These are phyloP conservation scores for Kobus ellipsiprymnus DNA, from an alignment of 2,113 vertebrate genomes.

Conservation along the genomic window DNA sequence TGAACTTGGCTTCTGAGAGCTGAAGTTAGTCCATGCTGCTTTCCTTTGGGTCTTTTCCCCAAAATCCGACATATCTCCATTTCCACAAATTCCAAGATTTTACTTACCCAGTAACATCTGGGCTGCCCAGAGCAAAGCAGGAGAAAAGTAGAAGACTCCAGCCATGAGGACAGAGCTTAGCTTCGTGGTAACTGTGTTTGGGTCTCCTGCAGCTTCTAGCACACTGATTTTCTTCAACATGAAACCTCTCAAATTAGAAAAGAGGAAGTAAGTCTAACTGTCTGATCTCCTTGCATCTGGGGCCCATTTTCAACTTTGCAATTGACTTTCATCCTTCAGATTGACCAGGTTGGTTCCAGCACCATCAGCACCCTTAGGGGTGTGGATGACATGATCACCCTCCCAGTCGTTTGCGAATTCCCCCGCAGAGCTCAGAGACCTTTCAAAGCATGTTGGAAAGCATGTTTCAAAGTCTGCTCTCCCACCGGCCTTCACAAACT, in stretches of 20 bases:
- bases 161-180: background rate
- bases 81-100: background rate
- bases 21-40: background rate
- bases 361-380: background rate
- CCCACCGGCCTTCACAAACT: background rate
- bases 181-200: background rate
- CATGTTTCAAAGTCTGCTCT: background rate
- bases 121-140: constrained; percentile 22
- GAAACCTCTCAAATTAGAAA: constrained; percentile 68
- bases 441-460: background rate
- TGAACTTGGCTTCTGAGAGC: background rate
- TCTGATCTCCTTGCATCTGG: constrained; percentile 28
- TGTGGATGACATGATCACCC: background rate
- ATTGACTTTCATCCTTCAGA: background rate
- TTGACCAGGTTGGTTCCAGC: background rate
- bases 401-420: background rate
- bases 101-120: constrained; percentile 54
- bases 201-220: background rate
- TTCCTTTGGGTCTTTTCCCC: background rate
- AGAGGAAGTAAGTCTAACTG: constrained; percentile 67
- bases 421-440: background rate
- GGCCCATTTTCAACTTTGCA: background rate
- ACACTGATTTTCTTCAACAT: background rate
- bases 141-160: background rate
- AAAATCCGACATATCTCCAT: background rate